A percentile compares a stretch with the other conserved stretches of the same genome.
Conservation (phyloP, 2,113 vertebrate species). For the Pundamilia nyererei region DNA sequence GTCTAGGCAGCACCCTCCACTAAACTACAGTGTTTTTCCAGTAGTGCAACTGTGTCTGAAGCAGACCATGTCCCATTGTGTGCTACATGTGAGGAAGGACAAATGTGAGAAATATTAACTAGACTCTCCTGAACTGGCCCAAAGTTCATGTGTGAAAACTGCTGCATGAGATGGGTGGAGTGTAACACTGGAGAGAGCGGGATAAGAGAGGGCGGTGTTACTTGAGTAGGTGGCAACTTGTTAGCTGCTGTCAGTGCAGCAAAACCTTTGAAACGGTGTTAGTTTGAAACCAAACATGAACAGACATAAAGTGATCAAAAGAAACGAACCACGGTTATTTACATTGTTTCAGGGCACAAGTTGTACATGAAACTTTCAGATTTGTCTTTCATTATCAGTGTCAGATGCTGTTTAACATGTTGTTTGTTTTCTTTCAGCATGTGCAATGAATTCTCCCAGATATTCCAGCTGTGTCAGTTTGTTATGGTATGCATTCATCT, state of each 20-base stretch:
- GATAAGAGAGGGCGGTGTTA: not conserved
- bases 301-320: not conserved
- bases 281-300: not conserved
- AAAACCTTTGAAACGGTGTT: not conserved
- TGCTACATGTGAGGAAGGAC: not conserved
- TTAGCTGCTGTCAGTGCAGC: not conserved
- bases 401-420: not conserved
- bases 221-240: not conserved
- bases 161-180: not conserved
- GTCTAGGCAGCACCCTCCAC: not conserved
- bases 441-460: slow-evolving; percentile 99
- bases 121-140: not conserved
- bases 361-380: not conserved
- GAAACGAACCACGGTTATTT: not conserved
- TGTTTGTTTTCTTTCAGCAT: slow-evolving; percentile 75
- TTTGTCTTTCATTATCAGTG: not conserved
- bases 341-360: not conserved
- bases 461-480: slow-evolving; percentile 98
- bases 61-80: not conserved
- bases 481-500: slow-evolving; percentile 83
- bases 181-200: not conserved
- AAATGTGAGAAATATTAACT: not conserved
- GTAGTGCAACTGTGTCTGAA: not conserved
- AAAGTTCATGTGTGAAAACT: not conserved
- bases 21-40: not conserved